phyloP scores from a whole-genome alignment of 1,140 invertebrate species.

The Drosophila guanche region DNA sequence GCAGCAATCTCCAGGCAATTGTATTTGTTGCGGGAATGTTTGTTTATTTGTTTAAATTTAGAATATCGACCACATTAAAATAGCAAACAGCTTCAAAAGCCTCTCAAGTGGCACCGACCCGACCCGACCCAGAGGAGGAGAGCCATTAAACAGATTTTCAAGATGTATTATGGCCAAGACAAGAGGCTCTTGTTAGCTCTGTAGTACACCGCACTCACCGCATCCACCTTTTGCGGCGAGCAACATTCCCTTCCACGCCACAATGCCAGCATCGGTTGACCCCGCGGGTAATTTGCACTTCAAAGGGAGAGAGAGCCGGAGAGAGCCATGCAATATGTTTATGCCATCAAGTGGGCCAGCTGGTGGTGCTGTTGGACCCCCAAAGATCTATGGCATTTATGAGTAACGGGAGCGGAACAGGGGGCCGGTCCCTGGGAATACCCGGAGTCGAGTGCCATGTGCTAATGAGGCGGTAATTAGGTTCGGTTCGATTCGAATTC shows the following conservation, averaged over 20 bases:
- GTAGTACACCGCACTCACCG: not conserved
- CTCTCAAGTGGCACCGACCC: conserved; percentile 64
- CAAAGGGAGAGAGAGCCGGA: conserved; percentile 56
- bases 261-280: conserved; percentile 51
- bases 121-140: conserved; percentile 5
- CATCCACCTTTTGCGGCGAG: conserved; percentile 1
- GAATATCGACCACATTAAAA: conserved; percentile 80
- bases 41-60: conserved; percentile 82
- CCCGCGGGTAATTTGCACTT: conserved; percentile 81
- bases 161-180: conserved; percentile 71
- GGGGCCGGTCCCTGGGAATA: conserved; percentile 8
- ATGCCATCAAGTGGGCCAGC: conserved; percentile 76
- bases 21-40: conserved; percentile 47
- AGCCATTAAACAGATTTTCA: conserved; percentile 75
- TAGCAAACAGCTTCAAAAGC: conserved; percentile 79
- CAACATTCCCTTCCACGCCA: not conserved
- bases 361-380: conserved; percentile 68
- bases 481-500: not conserved
- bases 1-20: conserved; percentile 6
- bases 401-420: conserved; percentile 47
- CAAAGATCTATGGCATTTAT: conserved; percentile 78
- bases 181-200: conserved; percentile 49
- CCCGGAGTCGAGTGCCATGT: conserved; percentile 34
- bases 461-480: conserved; percentile 64
- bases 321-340: conserved; percentile 64